Evolutionary conservation across 2,888 invertebrate genomes (phyloP).

Genomic region (Lottia scabra): DNA sequence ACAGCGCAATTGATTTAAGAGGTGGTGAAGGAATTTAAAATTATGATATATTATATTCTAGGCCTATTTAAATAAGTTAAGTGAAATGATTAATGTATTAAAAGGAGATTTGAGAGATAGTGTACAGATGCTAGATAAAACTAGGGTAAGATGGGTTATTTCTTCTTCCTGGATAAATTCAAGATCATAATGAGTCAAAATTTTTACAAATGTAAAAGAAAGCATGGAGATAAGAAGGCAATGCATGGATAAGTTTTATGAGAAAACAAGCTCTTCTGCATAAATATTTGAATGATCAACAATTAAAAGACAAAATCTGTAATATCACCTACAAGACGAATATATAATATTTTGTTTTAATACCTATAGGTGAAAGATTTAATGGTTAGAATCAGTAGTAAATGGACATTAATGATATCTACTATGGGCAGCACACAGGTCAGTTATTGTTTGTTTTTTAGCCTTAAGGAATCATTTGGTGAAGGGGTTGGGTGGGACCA

Average conservation of each 20-base stretch:
- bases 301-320: too few species aligned
- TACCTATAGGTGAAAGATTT: constrained; percentile 54
- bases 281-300: too few species aligned
- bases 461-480: too few species aligned
- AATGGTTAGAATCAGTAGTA: constrained; percentile 45
- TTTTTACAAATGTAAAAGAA: too few species aligned
- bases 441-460: background rate
- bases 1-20: too few species aligned
- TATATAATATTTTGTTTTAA: constrained; percentile 11
- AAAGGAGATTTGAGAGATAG: constrained; percentile 45
- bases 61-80: constrained; percentile 40
- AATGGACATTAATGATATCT: constrained; percentile 46
- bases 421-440: constrained; percentile 47
- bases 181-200: too few species aligned
- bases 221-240: too few species aligned
- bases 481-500: too few species aligned
- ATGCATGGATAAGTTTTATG: too few species aligned
- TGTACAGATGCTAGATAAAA: constrained; percentile 44
- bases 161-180: too few species aligned
- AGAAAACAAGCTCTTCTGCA: too few species aligned
- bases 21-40: background rate
- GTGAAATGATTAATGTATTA: constrained; percentile 38
- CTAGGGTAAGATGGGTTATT: constrained; percentile 47
- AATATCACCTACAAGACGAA: too few species aligned
- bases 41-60: constrained; percentile 21